phyloP scores from a whole-genome alignment of 2,888 invertebrate species.

The Zonitis immaculata region DNA sequence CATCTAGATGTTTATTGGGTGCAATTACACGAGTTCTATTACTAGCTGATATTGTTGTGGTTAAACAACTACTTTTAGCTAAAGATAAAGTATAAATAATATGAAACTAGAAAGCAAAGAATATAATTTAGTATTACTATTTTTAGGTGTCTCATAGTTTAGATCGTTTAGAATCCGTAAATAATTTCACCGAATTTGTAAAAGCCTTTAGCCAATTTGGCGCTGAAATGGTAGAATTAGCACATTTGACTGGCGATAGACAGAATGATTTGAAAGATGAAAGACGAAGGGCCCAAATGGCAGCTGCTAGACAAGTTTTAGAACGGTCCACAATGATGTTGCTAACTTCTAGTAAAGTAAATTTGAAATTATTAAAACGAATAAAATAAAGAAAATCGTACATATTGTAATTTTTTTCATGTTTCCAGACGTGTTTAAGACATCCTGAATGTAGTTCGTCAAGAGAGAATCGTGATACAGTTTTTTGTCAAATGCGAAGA shows the following conservation, averaged over 20 bases:
- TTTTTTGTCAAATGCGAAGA: slow-evolving; percentile 95
- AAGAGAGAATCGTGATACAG: slow-evolving; percentile 93
- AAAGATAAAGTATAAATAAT: slow-evolving; percentile 80
- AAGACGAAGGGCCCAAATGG: slow-evolving; percentile 91
- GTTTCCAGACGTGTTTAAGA: slow-evolving; percentile 76
- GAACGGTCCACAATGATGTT: slow-evolving; percentile 96
- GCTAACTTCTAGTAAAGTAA: slow-evolving; percentile 91
- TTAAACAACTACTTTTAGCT: slow-evolving; percentile 90
- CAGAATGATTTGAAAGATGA: slow-evolving; percentile 90
- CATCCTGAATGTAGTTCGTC: slow-evolving; percentile 93
- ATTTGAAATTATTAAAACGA: slow-evolving; percentile 12
- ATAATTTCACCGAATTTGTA: slow-evolving; percentile 95
- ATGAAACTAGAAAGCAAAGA: too few relatives aligned
- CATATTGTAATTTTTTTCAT: slow-evolving; percentile 3
- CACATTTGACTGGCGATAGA: slow-evolving; percentile 81
- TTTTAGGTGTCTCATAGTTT: slow-evolving; percentile 71
- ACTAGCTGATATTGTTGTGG: slow-evolving; percentile 95
- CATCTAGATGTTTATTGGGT: slow-evolving; percentile 87
- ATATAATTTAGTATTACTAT: background rate
- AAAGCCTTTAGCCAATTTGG: slow-evolving; percentile 98
- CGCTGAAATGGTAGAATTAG: slow-evolving; percentile 97
- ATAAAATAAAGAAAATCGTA: background rate
- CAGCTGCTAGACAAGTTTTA: slow-evolving; percentile 89
- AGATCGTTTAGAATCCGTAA: slow-evolving; percentile 80
- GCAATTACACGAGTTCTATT: slow-evolving; percentile 94